phyloP scores from a whole-genome alignment of 1,140 invertebrate species.

The Ylistrum balloti region DNA sequence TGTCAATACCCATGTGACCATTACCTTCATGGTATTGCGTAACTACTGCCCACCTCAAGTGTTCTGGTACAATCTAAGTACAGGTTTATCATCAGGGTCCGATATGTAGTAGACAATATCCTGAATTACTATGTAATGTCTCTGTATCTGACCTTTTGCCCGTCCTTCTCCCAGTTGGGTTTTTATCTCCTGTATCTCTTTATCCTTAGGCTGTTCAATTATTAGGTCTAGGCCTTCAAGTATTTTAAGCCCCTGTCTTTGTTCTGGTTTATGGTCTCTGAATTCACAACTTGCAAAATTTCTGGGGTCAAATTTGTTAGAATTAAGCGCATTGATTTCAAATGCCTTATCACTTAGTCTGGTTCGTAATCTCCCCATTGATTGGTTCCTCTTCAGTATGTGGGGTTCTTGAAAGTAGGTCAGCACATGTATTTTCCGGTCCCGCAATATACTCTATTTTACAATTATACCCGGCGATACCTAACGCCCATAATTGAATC shows the following conservation, averaged over 20 bases:
- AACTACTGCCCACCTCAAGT: conserved; percentile 34
- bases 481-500: too few relatives aligned
- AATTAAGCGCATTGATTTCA: conserved; percentile 55
- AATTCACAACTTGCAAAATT: conserved; percentile 9
- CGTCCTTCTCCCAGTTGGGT: background rate
- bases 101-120: conserved; percentile 60
- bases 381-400: background rate
- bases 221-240: conserved; percentile 46
- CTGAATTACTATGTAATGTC: conserved; percentile 54
- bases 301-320: conserved; percentile 46
- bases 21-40: too few relatives aligned
- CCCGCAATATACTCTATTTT: too few relatives aligned
- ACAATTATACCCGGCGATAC: too few relatives aligned
- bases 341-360: conserved; percentile 37
- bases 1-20: too few relatives aligned
- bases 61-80: conserved; percentile 53
- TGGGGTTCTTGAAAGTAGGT: conserved; percentile 52
- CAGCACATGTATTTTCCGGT: conserved; percentile 53
- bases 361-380: background rate
- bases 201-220: conserved; percentile 52
- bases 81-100: too few relatives aligned
- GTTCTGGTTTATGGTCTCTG: background rate
- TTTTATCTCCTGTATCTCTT: conserved; percentile 42
- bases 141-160: background rate
- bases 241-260: background rate